Base-by-base conservation (phyloP, 2,113 vertebrate species). In the Stegastes partitus region DNA sequence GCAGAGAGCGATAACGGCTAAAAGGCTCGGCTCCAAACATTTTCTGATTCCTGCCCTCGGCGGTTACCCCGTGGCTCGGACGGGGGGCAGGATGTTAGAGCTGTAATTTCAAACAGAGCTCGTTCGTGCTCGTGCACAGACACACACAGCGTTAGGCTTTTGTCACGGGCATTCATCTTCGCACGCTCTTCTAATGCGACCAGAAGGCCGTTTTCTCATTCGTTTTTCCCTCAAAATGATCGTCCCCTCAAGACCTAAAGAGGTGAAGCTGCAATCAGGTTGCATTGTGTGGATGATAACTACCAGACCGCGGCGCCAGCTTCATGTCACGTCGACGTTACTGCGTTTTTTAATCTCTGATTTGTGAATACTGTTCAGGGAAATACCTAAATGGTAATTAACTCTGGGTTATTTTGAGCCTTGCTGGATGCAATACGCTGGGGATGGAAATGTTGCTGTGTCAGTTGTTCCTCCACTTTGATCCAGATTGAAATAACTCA, bases 11-110 rank as follows among this genome's bases (percentile, higher is more conserved):
- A 89, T 90, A 88, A 86, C 53, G 0, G 53, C 68, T 47, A 56
- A 54, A 72, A 85, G 77, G 77, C 74, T 87, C 74, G 50, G 79
- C 78, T 76, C 77, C 71, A 72, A 64, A 76, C 73, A 67, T 77
- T 81, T 83, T 83, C 56, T 21, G 61, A 59, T 69, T 78, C 49
- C 45, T 75, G 84, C 68, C 80, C 77, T 81, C 23, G 45, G 78
- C 77, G 63, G 79, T 81, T 85, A 42, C 78, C 77, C 70, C 3
- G 28, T 56, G 67, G 72, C 66, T 68, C 2, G 4, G 58, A 39
- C 62, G 45, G 11, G 58, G 39, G 26, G 25, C 15, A 63, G 55
- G 49, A 15, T 39, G 64, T 77, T 66, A 28, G 71, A 76, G 51
- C 34, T 63, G 23, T 74, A 1, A 72, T 71, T 81, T 77, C 73